Evolutionary conservation across 2,888 invertebrate genomes (phyloP).

Genomic region (Monopis laevigella): DNA sequence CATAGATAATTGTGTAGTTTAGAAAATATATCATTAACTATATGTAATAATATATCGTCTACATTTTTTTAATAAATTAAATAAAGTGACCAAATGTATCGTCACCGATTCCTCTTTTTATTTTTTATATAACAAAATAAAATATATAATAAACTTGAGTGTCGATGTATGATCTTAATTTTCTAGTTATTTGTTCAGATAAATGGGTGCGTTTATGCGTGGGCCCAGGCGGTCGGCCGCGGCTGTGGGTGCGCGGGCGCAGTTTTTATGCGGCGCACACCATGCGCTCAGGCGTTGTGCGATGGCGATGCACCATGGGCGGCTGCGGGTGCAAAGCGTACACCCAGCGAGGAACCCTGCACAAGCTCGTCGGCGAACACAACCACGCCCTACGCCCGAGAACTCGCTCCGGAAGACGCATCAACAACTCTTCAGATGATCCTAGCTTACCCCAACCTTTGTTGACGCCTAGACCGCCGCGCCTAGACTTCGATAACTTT

Average conservation of each 20-base stretch:
- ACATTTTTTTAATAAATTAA: too few relatives aligned
- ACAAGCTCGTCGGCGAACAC: constrained; percentile 57
- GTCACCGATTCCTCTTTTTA: too few relatives aligned
- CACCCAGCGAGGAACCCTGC: constrained; percentile 52
- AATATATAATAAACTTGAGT: not conserved
- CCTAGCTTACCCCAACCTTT: constrained; percentile 36
- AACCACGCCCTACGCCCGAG: constrained; percentile 41
- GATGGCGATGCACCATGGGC: constrained; percentile 62
- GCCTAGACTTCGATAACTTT: constrained; percentile 46
- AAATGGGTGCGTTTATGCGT: constrained; percentile 50
- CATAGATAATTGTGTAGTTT: too few relatives aligned
- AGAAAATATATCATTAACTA: too few relatives aligned
- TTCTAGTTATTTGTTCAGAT: constrained; percentile 28
- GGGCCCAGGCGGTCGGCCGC: constrained; percentile 55
- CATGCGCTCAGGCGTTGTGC: constrained; percentile 58
- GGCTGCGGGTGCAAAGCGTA: constrained; percentile 60
- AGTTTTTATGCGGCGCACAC: constrained; percentile 62
- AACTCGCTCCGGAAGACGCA: constrained; percentile 16
- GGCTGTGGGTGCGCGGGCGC: constrained; percentile 57
- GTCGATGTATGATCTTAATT: not conserved
- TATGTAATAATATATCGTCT: too few relatives aligned
- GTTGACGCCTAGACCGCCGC: constrained; percentile 40
- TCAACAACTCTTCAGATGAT: constrained; percentile 3
- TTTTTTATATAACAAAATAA: too few relatives aligned
- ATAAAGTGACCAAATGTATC: too few relatives aligned